Conservation (phyloP, 2,888 invertebrate genomes). For the Oligia latruncula region DNA sequence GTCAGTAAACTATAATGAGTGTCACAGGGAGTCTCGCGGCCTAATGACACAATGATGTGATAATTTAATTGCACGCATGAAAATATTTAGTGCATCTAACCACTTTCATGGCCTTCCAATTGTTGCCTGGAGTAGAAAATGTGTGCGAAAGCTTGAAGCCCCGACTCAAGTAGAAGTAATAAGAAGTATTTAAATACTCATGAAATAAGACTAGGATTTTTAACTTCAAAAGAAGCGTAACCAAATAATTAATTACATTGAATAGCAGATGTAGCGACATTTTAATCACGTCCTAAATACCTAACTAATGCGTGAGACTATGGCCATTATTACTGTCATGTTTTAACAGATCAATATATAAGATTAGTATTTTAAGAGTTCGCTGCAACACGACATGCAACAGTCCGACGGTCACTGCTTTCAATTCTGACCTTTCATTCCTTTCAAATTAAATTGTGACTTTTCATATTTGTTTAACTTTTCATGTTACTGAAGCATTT, state of each 20-base stretch:
- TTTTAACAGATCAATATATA: slow-evolving; percentile 16
- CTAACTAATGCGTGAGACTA: background rate
- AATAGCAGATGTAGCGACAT: slow-evolving; percentile 9
- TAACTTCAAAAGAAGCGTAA: background rate
- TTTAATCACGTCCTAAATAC: slow-evolving; percentile 28
- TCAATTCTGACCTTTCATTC: background rate
- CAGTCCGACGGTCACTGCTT: background rate
- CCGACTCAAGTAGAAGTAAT: background rate
- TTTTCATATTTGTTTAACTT: background rate
- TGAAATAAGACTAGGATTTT: background rate
- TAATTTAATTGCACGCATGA: slow-evolving; percentile 44
- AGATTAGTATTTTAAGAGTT: slow-evolving; percentile 15
- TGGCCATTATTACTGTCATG: slow-evolving; percentile 7
- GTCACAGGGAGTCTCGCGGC: slow-evolving; percentile 34
- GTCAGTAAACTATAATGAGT: slow-evolving; percentile 50
- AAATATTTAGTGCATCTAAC: slow-evolving; percentile 27
- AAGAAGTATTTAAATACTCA: background rate
- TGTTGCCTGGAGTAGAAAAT: background rate
- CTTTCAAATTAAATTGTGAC: background rate
- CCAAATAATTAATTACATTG: slow-evolving; percentile 1
- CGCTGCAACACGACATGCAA: background rate
- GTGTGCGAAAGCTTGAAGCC: background rate
- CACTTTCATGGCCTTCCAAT: background rate
- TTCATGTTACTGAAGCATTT: background rate
- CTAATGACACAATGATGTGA: slow-evolving; percentile 49